A percentile compares a stretch with the other conserved stretches of the same genome.
phyloP scores from a whole-genome alignment of 2,888 invertebrate genomes.

The Caenorhabditis sp. region DNA sequence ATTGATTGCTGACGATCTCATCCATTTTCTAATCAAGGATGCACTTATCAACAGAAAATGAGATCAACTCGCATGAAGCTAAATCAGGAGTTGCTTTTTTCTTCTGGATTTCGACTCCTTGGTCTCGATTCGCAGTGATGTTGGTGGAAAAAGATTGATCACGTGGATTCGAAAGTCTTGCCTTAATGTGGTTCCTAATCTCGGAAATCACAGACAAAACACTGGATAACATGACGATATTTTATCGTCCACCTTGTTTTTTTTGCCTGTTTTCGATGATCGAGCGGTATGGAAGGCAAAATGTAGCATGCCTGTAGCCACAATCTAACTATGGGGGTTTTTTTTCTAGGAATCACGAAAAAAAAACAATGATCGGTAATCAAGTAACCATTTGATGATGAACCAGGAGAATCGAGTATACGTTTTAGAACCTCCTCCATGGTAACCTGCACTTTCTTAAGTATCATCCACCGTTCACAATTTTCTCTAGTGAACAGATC shows the following conservation, averaged over 20 bases:
- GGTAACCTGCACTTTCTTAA: too few species aligned
- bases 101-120: neutral
- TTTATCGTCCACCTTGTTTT: conserved; percentile 9
- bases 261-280: neutral
- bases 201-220: neutral
- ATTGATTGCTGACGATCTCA: conserved; percentile 13
- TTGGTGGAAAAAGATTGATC: neutral
- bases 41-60: conserved; percentile 32
- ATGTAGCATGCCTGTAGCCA: neutral
- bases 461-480: too few species aligned
- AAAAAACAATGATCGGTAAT: neutral
- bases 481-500: too few species aligned
- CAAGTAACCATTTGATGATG: too few species aligned
- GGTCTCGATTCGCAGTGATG: neutral
- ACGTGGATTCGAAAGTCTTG: conserved; percentile 3
- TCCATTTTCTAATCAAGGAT: conserved; percentile 11
- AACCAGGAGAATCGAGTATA: too few species aligned
- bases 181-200: conserved; percentile 10
- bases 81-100: conserved; percentile 9
- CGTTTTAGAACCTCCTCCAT: too few species aligned
- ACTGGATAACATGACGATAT: conserved; percentile 20
- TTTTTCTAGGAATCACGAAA: neutral
- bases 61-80: conserved; percentile 3
- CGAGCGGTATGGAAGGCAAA: neutral
- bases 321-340: neutral